Conservation (phyloP, 2,888 invertebrate species). For the Carabus problematicus region DNA sequence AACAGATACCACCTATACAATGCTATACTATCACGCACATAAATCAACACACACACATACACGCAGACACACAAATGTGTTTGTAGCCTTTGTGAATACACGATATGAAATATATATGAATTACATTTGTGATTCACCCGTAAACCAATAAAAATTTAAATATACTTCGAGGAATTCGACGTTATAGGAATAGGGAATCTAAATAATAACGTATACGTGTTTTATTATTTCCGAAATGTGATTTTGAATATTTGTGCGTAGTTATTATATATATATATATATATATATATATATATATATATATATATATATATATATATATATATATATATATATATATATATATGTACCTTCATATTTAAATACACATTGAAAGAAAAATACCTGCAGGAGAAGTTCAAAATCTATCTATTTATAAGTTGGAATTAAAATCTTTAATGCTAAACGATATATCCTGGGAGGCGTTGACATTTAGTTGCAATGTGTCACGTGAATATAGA, state of each 20-base stretch:
- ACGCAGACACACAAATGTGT: constrained; percentile 10
- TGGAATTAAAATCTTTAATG: not conserved
- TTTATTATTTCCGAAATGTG: constrained; percentile 5
- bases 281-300: too few species aligned
- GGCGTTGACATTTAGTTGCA: too few species aligned
- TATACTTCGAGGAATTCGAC: constrained; percentile 35
- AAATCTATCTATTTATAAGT: not conserved
- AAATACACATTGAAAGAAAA: not conserved
- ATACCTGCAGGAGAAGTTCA: not conserved
- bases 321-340: too few species aligned
- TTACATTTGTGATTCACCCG: constrained; percentile 38
- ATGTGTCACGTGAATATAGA: too few species aligned
- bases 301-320: too few species aligned
- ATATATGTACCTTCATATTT: not conserved
- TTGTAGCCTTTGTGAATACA: not conserved
- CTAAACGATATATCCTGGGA: too few species aligned
- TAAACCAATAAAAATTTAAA: constrained; percentile 42
- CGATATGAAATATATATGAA: constrained; percentile 38
- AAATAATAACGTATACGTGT: constrained; percentile 7
- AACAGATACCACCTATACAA: constrained; percentile 13
- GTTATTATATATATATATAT: too few species aligned
- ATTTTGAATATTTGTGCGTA: too few species aligned
- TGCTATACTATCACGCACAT: not conserved
- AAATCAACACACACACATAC: too few species aligned
- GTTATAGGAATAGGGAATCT: constrained; percentile 29